A percentile compares a stretch with the other conserved stretches of the same genome.
phyloP scores from a whole-genome alignment of 2,113 vertebrate genomes.

The Albula glossodonta region DNA sequence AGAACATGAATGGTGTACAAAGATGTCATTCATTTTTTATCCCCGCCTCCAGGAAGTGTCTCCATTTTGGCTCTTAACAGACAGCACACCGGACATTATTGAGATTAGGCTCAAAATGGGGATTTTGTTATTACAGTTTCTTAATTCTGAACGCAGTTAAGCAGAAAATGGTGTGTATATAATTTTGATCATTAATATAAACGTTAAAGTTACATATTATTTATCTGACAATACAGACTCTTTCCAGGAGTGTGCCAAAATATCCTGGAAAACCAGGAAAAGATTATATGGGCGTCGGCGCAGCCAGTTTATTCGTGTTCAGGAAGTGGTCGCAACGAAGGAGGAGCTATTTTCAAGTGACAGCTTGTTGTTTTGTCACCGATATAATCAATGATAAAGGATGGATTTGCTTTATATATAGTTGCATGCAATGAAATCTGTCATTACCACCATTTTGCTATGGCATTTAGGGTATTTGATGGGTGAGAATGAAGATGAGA shows the following conservation, averaged over 20 bases:
- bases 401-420: no score
- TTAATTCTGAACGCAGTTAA: neutral
- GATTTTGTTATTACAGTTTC: conserved; percentile 2
- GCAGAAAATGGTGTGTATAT: neutral
- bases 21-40: conserved; percentile 38
- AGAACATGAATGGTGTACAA: conserved; percentile 31
- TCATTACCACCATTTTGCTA: no score
- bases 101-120: conserved; percentile 14
- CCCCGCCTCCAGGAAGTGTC: neutral
- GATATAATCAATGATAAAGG: no score
- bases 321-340: no score
- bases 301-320: no score
- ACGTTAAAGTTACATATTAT: neutral
- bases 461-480: no score
- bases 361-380: no score
- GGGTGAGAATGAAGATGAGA: no score
- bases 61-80: conserved; percentile 25
- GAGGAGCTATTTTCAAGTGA: no score
- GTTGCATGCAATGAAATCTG: no score
- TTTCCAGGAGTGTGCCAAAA: neutral
- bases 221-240: neutral
- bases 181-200: neutral
- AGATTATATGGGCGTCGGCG: no score
- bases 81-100: neutral
- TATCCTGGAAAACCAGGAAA: neutral